A percentile compares a stretch with the other conserved stretches of the same genome.
phyloP scores from a whole-genome alignment of 2,888 invertebrate genomes.

The Drosophila fulvimacula region DNA sequence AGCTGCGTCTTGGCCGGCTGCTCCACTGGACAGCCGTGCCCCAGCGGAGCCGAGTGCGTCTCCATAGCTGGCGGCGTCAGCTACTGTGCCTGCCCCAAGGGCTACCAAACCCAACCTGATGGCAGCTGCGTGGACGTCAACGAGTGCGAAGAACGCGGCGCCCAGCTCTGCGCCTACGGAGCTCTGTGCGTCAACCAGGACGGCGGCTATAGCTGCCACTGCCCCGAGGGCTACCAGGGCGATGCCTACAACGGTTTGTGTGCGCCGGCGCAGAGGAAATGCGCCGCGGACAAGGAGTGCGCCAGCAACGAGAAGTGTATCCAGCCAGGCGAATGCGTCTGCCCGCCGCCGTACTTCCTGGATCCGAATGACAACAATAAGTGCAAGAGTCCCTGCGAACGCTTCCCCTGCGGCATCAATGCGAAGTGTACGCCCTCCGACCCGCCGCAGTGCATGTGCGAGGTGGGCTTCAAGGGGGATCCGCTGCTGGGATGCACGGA shows the following conservation, averaged over 20 bases:
- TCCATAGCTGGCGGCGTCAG: slow-evolving; percentile 95
- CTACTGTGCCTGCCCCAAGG: slow-evolving; percentile 96
- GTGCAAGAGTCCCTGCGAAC: slow-evolving; percentile 96
- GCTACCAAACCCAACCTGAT: slow-evolving; percentile 90
- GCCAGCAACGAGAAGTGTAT: slow-evolving; percentile 94
- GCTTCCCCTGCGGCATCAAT: slow-evolving; percentile 95
- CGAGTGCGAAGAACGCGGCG: slow-evolving; percentile 91
- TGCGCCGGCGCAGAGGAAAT: slow-evolving; percentile 92
- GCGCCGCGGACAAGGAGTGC: slow-evolving; percentile 93
- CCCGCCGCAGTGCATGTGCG: slow-evolving; percentile 95
- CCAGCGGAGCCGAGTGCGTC: slow-evolving; percentile 94
- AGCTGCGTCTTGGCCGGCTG: slow-evolving; percentile 94
- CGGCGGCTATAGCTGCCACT: slow-evolving; percentile 92
- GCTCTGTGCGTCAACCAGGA: slow-evolving; percentile 93
- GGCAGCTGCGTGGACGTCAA: slow-evolving; percentile 93
- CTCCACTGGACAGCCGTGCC: slow-evolving; percentile 92
- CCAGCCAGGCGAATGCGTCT: slow-evolving; percentile 95
- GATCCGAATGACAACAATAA: slow-evolving; percentile 93
- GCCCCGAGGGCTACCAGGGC: slow-evolving; percentile 92
- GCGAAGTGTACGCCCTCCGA: slow-evolving; percentile 95
- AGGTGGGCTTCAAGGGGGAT: slow-evolving; percentile 94
- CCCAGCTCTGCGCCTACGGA: slow-evolving; percentile 91
- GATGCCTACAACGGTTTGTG: slow-evolving; percentile 93
- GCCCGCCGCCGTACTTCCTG: slow-evolving; percentile 95
- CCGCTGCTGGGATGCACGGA: slow-evolving; percentile 93